A percentile compares a stretch with the other conserved stretches of the same genome.
phyloP scores from a whole-genome alignment of 1,140 invertebrate species.

The Trichomalopsis sarcophagae region DNA sequence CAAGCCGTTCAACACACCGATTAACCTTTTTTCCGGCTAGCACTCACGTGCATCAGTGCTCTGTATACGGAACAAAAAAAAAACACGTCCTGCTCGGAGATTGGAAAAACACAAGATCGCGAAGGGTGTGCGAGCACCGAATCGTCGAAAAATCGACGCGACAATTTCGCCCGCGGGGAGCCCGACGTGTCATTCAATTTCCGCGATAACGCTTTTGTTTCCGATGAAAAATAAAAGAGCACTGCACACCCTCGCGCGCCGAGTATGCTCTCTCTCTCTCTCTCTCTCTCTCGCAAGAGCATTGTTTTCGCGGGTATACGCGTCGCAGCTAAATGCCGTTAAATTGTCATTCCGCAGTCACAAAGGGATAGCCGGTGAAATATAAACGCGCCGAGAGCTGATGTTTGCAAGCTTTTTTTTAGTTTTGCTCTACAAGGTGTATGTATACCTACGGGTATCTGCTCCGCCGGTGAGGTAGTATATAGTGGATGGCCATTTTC shows the following conservation, averaged over 20 bases:
- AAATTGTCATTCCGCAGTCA: conserved; percentile 73
- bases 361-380: conserved; percentile 65
- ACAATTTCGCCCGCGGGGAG: conserved; percentile 50
- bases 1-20: conserved; percentile 19
- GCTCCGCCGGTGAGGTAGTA: conserved; percentile 12
- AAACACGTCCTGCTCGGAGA: not conserved
- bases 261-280: not conserved
- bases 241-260: not conserved
- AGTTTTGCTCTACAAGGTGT: not conserved
- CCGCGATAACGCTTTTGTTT: conserved; percentile 72
- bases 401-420: conserved; percentile 4
- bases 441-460: not conserved
- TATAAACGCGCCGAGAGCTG: not conserved
- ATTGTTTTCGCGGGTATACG: conserved; percentile 65
- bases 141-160: conserved; percentile 51
- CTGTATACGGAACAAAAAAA: conserved; percentile 6
- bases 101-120: conserved; percentile 1
- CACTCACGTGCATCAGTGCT: not conserved
- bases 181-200: conserved; percentile 70
- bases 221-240: conserved; percentile 66
- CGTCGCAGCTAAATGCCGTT: conserved; percentile 72
- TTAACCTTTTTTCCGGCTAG: conserved; percentile 29
- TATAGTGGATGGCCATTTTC: conserved; percentile 61
- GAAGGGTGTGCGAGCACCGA: conserved; percentile 7
- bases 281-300: too few species aligned